Conservation (phyloP, 2,888 invertebrate genomes). For the Neuroscelio doddi region DNA sequence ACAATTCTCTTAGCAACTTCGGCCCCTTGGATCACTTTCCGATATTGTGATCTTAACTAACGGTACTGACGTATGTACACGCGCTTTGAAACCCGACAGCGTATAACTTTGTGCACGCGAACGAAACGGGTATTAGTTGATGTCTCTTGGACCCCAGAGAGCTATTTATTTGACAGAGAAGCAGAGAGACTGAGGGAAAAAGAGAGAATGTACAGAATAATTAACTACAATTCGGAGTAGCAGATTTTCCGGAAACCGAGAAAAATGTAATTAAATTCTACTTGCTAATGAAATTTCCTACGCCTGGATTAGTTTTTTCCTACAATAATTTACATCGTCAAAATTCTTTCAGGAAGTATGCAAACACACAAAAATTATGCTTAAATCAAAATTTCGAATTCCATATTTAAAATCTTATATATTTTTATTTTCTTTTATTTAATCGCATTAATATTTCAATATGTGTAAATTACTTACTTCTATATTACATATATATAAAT, state of each 20-base stretch:
- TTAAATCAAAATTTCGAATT: no score
- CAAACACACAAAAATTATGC: no score
- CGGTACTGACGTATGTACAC: slow-evolving; percentile 23
- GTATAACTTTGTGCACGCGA: slow-evolving; percentile 19
- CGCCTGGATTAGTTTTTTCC: not conserved
- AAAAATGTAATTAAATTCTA: slow-evolving; percentile 11
- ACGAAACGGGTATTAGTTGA: slow-evolving; percentile 57
- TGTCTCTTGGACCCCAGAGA: slow-evolving; percentile 58
- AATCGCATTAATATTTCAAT: no score
- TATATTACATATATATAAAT: no score
- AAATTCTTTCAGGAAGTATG: no score
- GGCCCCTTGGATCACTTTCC: slow-evolving; percentile 8
- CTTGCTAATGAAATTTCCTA: not conserved
- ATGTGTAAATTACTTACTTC: no score
- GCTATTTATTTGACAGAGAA: slow-evolving; percentile 57
- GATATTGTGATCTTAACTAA: slow-evolving; percentile 7
- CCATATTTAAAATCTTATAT: no score
- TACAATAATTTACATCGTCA: slow-evolving; percentile 7
- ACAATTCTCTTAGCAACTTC: no score
- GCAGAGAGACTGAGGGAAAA: slow-evolving; percentile 14
- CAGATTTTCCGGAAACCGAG: slow-evolving; percentile 21
- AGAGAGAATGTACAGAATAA: slow-evolving; percentile 25
- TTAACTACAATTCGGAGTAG: slow-evolving; percentile 31
- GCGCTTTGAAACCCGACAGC: slow-evolving; percentile 14
- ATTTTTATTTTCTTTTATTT: no score